Conservation (phyloP, 1,140 invertebrate genomes). For the Atta colombica region DNA sequence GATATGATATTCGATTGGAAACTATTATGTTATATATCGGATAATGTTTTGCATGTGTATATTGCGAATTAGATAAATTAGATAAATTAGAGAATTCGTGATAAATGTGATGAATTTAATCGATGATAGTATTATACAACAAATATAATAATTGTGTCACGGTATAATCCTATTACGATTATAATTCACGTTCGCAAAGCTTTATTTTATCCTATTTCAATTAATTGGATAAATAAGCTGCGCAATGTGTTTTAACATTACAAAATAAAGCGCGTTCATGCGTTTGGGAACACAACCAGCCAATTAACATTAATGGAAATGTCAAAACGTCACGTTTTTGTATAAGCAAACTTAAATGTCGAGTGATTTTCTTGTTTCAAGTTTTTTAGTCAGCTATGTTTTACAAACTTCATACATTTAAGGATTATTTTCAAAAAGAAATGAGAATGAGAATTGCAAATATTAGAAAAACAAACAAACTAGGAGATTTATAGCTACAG, state of each 20-base stretch:
- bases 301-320: constrained; percentile 47
- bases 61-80: not conserved
- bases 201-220: constrained; percentile 7
- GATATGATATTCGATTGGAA: not conserved
- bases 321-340: constrained; percentile 6
- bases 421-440: not conserved
- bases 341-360: constrained; percentile 37
- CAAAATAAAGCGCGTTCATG: not conserved
- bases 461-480: constrained; percentile 30
- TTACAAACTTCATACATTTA: not conserved
- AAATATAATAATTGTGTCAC: constrained; percentile 39
- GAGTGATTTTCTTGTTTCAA: constrained; percentile 18
- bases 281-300: not conserved
- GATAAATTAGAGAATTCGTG: constrained; percentile 11
- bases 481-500: not conserved
- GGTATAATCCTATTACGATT: constrained; percentile 23
- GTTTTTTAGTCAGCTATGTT: not conserved
- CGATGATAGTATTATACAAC: not conserved
- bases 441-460: not conserved
- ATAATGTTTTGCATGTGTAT: not conserved
- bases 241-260: constrained; percentile 26
- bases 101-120: constrained; percentile 30
- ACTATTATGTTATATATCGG: not conserved
- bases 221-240: constrained; percentile 39
- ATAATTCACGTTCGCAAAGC: not conserved